Base-by-base conservation (phyloP, 2,797 vertebrate species). In the Chrysocyon brachyurus region DNA sequence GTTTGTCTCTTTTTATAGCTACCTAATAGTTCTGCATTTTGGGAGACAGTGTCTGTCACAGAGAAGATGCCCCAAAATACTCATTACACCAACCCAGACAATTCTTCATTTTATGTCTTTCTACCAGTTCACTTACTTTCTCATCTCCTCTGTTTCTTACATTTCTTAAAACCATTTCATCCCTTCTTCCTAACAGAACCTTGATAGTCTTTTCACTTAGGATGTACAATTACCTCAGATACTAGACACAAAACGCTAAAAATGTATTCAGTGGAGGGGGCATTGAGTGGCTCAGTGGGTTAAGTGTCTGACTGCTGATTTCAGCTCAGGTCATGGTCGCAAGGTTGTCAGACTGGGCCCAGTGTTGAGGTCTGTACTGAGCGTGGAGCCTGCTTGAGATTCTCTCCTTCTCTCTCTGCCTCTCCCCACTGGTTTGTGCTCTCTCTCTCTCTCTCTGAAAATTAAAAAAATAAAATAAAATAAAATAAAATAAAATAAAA, bases 41-140 rank as follows among this genome's bases (percentile, higher is more conserved):
- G 46, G n/a, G 66, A 66, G 31, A 56, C 46, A 87, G 56, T 24
- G 78, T 78, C 56, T 92, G 81, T n/a, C 91, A 57, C 31, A 84
- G 1, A 87, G 2, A 31, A 86, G 84, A 89, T 54, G 19, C 54
- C 82, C 46, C 68, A 79, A 93, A 83, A 31, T 22, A 52, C 28
- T 24, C 77, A 49, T 73, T 83, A 63, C 21, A 15, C 61, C 49
- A 96, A 79, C 61, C n/a, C 8, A 49, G 88, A 61, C 40, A 59
- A 12, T 56, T 90, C 46, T 33, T 22, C 66, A 46, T 61, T 88
- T 89, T 22, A 49, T 24, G 46, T 73, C 33, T 68, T 22, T 83
- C 46, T 17, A 90, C 9, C 15, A 79, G 8, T 79, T 95, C 17
- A 36, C 54, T 70, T 59, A 22, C 6, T 91, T 87, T 59, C 82